Conservation (phyloP, 2,113 vertebrate species). For the Phrynosoma blainvillii region DNA sequence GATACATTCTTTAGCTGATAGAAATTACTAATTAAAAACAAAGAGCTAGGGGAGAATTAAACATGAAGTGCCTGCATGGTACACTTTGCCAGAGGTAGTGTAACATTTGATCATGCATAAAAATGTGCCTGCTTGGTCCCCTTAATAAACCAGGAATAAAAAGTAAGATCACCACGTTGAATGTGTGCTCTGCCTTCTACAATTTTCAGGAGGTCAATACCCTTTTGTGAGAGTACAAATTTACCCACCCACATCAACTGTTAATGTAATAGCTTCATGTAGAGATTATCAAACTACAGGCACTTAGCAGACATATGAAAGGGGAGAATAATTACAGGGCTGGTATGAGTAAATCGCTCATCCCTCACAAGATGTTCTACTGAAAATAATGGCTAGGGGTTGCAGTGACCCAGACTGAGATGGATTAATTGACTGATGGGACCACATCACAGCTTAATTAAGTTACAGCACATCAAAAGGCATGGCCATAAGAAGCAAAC, state of each 20-base stretch:
- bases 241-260: constrained; percentile 29
- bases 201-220: constrained; percentile 46
- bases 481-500: background rate
- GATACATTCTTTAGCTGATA: constrained; percentile 57
- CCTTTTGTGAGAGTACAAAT: constrained; percentile 44
- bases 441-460: constrained; percentile 12
- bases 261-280: constrained; percentile 48
- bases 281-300: constrained; percentile 49
- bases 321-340: constrained; percentile 48
- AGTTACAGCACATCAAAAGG: background rate
- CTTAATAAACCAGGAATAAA: constrained; percentile 26
- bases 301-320: constrained; percentile 62
- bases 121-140: background rate
- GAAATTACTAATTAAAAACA: constrained; percentile 57
- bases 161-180: constrained; percentile 15
- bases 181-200: constrained; percentile 4
- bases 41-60: background rate
- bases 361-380: constrained; percentile 44
- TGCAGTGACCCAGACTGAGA: constrained; percentile 41
- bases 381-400: constrained; percentile 42
- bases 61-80: background rate
- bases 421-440: constrained; percentile 31
- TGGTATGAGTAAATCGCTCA: constrained; percentile 26
- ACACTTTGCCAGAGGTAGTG: background rate
- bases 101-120: background rate